Conservation (phyloP, 37 sponge, comb jelly and placozoan species). For the Crambe crambe region DNA sequence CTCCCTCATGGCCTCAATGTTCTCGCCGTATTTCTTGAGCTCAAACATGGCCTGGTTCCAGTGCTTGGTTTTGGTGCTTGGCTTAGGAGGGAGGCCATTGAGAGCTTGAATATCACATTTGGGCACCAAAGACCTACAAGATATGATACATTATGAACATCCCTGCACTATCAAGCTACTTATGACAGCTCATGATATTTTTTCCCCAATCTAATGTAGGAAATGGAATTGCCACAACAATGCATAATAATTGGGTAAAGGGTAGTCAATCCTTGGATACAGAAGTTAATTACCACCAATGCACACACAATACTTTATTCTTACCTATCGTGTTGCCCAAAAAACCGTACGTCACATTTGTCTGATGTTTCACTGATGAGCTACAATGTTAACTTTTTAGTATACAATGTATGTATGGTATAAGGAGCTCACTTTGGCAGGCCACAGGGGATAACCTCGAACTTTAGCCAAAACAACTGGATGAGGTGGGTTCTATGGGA, state of each 20-base stretch:
- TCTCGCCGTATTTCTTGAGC: conserved; percentile 70
- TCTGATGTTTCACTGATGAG: conserved; percentile 81
- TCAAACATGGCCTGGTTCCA: conserved; percentile 81
- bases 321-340: conserved; percentile 89
- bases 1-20: conserved; percentile 59
- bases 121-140: conserved; percentile 58
- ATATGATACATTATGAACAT: not conserved
- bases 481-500: conserved; percentile 68
- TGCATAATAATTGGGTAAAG: no score
- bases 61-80: conserved; percentile 67
- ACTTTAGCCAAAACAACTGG: conserved; percentile 90
- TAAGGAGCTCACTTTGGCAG: conserved; percentile 76
- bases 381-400: conserved; percentile 10
- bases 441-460: conserved; percentile 93
- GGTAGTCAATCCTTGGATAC: no score
- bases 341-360: conserved; percentile 93
- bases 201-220: not conserved
- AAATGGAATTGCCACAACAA: no score
- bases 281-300: no score
- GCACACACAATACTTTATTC: no score
- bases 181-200: not conserved
- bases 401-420: not conserved
- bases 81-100: conserved; percentile 63
- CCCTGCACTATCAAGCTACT: not conserved
- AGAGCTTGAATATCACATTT: conserved; percentile 57